Conservation (phyloP, 92 coral and sea anemone species). For the Palythoa heliodiscus region DNA sequence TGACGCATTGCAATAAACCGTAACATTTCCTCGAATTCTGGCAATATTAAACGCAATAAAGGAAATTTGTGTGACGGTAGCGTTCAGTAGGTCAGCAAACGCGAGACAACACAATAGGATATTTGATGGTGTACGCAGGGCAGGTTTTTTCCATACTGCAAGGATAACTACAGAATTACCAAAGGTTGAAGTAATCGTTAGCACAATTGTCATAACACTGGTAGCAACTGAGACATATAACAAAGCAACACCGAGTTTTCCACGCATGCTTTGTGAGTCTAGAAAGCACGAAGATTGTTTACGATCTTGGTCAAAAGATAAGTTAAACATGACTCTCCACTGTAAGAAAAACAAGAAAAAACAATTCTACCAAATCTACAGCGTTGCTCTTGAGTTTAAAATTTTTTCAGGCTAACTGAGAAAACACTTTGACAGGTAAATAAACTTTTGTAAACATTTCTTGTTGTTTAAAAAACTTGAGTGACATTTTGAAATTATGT, state of each 20-base stretch:
- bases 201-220: not conserved
- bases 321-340: not conserved
- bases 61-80: slow-evolving; percentile 13
- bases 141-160: not conserved
- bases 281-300: not conserved
- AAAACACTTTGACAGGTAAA: not conserved
- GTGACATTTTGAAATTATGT: not conserved
- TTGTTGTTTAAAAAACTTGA: not conserved
- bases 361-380: not conserved
- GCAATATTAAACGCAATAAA: slow-evolving; percentile 16
- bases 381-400: not conserved
- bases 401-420: not conserved
- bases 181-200: not conserved
- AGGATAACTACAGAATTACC: slow-evolving; percentile 13
- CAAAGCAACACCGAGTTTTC: not conserved
- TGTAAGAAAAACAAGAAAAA: not conserved
- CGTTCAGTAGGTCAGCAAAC: slow-evolving; percentile 15
- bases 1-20: slow-evolving; percentile 22
- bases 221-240: slow-evolving; percentile 12
- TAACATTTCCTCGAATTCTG: slow-evolving; percentile 20
- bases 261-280: slow-evolving; percentile 19
- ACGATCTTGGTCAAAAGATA: slow-evolving; percentile 11
- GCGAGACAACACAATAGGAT: slow-evolving; percentile 19
- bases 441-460: not conserved
- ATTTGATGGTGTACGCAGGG: slow-evolving; percentile 29